Evolutionary conservation across 2,888 invertebrate genomes (phyloP).

Genomic region (Neocrepidodera transversa): DNA sequence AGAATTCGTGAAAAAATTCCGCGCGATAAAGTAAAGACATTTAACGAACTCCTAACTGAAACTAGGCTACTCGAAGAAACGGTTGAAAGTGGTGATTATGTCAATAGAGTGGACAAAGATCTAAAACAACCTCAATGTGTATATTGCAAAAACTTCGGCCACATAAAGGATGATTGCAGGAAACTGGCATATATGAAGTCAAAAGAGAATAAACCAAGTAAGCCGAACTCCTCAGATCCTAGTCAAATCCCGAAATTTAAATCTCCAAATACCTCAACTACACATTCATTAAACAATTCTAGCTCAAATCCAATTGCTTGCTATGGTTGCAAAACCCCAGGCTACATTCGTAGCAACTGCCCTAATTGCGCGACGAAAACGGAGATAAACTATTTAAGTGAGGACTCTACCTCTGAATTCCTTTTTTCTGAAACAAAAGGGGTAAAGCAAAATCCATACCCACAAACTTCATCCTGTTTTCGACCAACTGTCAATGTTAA

Average conservation of each 20-base stretch:
- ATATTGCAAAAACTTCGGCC: constrained; percentile 10
- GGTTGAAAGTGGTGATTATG: constrained; percentile 4
- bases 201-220: no score
- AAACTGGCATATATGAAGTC: no score
- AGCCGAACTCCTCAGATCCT: no score
- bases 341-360: constrained; percentile 13
- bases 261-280: no score
- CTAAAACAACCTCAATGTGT: constrained; percentile 2
- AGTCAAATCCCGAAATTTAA: no score
- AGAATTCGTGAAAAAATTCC: constrained; percentile 25
- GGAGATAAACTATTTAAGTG: background rate
- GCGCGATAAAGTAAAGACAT: constrained; percentile 9
- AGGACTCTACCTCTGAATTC: background rate
- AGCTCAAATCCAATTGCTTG: no score
- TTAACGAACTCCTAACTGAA: constrained; percentile 16
- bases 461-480: no score
- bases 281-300: no score
- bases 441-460: no score
- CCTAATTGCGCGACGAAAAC: constrained; percentile 1
- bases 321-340: background rate
- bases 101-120: background rate
- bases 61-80: constrained; percentile 15
- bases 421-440: background rate
- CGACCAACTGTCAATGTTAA: background rate
- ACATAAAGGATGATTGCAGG: constrained; percentile 10